phyloP scores from a whole-genome alignment of 1,140 invertebrate genomes.

The Phthorimaea operculella region DNA sequence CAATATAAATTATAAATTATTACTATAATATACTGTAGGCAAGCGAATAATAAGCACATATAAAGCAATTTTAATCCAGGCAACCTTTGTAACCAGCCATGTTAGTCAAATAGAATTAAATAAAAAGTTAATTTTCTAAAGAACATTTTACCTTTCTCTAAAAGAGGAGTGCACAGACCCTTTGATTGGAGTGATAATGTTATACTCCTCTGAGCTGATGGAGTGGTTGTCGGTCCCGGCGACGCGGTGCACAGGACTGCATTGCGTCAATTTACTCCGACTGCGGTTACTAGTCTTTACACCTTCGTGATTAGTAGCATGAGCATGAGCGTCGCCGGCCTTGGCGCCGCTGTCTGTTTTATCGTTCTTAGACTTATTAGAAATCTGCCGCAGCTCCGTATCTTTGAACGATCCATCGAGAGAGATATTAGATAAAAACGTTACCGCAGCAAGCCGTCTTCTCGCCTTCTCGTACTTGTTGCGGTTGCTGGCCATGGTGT shows the following conservation, averaged over 20 bases:
- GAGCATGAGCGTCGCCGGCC: constrained; percentile 16
- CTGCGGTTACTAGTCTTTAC: constrained; percentile 29
- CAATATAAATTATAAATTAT: no score
- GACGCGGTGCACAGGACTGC: constrained; percentile 49
- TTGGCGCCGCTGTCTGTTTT: constrained; percentile 34
- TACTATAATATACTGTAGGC: no score
- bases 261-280: constrained; percentile 36
- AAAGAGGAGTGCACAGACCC: constrained; percentile 55
- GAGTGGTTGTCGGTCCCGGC: constrained; percentile 67
- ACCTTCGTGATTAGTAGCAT: background rate
- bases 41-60: no score
- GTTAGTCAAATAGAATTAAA: constrained; percentile 10
- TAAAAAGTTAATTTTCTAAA: background rate
- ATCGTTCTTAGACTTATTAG: constrained; percentile 44
- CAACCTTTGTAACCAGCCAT: constrained; percentile 9
- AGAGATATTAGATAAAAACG: constrained; percentile 94
- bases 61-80: no score
- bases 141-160: constrained; percentile 69
- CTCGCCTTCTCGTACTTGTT: constrained; percentile 61
- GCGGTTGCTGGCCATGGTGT: constrained; percentile 41
- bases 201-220: constrained; percentile 74
- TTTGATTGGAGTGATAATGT: constrained; percentile 51
- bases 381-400: constrained; percentile 58
- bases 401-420: constrained; percentile 91
- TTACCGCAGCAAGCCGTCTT: constrained; percentile 85